Conservation (phyloP, 2,113 vertebrate genomes). For the Anarrhichthys ocellatus region DNA sequence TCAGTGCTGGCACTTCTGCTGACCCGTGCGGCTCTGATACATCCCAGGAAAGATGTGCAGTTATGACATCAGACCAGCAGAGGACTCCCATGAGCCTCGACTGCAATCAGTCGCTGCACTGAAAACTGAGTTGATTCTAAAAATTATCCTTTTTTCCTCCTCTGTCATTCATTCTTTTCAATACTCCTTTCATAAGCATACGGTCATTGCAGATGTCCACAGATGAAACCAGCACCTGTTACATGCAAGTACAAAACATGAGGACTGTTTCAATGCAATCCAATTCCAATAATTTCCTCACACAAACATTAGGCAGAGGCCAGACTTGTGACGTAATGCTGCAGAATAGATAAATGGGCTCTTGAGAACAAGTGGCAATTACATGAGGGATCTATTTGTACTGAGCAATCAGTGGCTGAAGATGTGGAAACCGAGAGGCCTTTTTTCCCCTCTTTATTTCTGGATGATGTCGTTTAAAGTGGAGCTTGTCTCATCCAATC, state of each 20-base stretch:
- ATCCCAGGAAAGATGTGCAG: conserved; percentile 36
- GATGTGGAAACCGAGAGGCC: conserved; percentile 40
- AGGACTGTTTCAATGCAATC: conserved; percentile 7
- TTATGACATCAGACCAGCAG: conserved; percentile 58
- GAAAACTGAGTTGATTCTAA: conserved; percentile 3
- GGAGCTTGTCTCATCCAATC: conserved; percentile 18
- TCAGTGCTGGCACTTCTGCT: not conserved
- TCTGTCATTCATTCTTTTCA: not conserved
- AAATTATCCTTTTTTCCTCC: not conserved
- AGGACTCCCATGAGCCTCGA: conserved; percentile 48
- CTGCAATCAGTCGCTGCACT: conserved; percentile 15
- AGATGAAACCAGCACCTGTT: not conserved
- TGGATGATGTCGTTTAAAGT: conserved; percentile 23
- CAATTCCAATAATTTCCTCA: conserved; percentile 15
- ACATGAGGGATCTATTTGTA: conserved; percentile 60
- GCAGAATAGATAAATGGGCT: conserved; percentile 63
- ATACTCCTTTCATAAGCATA: not conserved
- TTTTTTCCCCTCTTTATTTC: conserved; percentile 15
- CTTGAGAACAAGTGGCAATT: conserved; percentile 69
- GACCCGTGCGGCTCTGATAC: not conserved
- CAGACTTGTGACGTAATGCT: conserved; percentile 45
- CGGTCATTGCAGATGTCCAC: not conserved
- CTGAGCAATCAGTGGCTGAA: conserved; percentile 55
- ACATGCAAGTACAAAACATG: not conserved
- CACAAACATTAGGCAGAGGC: conserved; percentile 23